These are phyloP conservation scores for Todiramphus chloris DNA, from an alignment of 2,113 vertebrate species.

Conservation along the genomic window DNA sequence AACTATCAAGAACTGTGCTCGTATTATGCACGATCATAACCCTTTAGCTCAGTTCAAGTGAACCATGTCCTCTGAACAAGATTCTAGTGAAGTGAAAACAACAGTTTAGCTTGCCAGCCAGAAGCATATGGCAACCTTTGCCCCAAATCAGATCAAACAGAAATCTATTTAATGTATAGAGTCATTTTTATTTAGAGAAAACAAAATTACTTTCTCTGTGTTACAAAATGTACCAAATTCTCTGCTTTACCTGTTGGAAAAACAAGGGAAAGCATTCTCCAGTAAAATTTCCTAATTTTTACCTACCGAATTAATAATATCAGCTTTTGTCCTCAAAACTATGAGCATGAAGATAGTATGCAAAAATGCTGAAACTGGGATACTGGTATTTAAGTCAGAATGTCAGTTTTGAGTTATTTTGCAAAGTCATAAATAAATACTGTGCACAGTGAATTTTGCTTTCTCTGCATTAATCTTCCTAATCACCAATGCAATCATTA, in stretches of 20 bases:
- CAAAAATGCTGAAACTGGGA: not conserved
- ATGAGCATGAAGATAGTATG: not conserved
- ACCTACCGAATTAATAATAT: not conserved
- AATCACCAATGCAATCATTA: not conserved
- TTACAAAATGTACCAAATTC: not conserved
- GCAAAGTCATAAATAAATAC: not conserved
- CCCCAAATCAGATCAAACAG: not conserved
- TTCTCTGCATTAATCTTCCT: not conserved
- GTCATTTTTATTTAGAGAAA: not conserved
- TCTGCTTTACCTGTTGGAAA: not conserved
- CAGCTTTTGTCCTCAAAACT: not conserved
- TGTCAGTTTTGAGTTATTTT: not conserved
- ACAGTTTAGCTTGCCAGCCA: not conserved
- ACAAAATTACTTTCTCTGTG: not conserved
- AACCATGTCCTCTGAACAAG: not conserved
- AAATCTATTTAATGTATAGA: constrained; percentile 3
- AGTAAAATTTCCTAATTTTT: not conserved
- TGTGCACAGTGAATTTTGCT: not conserved
- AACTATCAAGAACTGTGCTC: not conserved
- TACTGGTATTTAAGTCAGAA: not conserved
- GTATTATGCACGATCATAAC: not conserved
- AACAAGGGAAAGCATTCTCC: not conserved
- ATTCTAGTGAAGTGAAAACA: constrained; percentile 3
- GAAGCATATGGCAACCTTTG: constrained; percentile 1
- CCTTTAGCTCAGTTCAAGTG: not conserved